Conservation (phyloP, 2,113 vertebrate genomes). For the Chloroceryle aenea region DNA sequence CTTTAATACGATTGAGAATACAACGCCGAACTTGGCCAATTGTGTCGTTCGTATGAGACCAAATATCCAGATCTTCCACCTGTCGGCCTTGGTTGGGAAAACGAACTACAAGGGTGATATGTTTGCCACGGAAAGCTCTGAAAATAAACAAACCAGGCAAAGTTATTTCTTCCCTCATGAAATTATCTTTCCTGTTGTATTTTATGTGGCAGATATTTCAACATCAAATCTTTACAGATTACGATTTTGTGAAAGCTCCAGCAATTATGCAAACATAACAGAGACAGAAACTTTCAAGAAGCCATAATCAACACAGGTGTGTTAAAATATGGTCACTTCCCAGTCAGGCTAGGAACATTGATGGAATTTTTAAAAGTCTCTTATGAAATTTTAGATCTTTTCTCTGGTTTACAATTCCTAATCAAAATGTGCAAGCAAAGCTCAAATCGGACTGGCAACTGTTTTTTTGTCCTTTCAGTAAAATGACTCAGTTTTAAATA, state of each 20-base stretch:
- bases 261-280: neutral
- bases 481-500: neutral
- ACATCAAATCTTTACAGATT: neutral
- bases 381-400: neutral
- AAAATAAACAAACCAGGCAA: neutral
- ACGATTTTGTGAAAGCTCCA: neutral
- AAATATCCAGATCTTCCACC: conserved; percentile 97
- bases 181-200: neutral
- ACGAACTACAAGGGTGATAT: conserved; percentile 95
- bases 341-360: neutral
- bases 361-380: neutral
- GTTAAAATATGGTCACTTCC: neutral
- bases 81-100: conserved; percentile 99
- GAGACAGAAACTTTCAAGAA: neutral
- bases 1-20: conserved; percentile 97
- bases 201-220: neutral
- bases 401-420: neutral
- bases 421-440: neutral
- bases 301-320: neutral
- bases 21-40: conserved; percentile 96
- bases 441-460: neutral
- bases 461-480: neutral
- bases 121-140: conserved; percentile 98
- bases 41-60: conserved; percentile 99
- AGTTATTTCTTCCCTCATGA: neutral